Evolutionary conservation across 2,888 invertebrate species (phyloP), one percentile per base, ranked within the genome.

Genomic region (Oasisia sp.): DNA sequence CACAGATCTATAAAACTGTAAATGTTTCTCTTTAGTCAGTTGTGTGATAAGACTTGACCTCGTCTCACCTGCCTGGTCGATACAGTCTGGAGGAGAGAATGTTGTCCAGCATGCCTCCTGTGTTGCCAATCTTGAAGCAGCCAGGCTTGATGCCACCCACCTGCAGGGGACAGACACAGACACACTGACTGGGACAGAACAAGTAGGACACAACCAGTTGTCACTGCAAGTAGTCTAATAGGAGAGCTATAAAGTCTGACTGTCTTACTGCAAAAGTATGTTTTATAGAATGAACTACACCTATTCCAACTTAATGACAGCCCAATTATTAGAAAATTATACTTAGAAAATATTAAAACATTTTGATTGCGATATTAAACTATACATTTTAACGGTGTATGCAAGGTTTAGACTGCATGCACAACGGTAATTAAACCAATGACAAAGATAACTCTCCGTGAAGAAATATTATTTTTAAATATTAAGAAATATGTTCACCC

Each of bases 81-180:
- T 99, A 99, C 27, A 99, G 97, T 96, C 99, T 99, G 94, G 99
- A 99, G 95, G 99, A 98, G 0, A 99, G 97, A 94, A 99, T 99
- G 96, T 99, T 99, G 96, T 99, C 99, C 97, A 99, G 98, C 99
- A 99, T 99, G 93, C 99, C 99, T 27, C 99, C 99, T 0, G 99
- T 99, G 97, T 99, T 99, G 92, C 99, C 99, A 94, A 99, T 99
- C 97, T 99, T 99, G 97, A 99, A 99, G 96, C 99, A 99, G 0
- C 99, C 99, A 0, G 99, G 99, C 95, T 99, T 99, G 92, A 99
- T 98, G 7, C 99, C 99, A 91, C 99, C 99, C 89, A 99, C 97
- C 96, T 96, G 91, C 11, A 92, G 90, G 89, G 32, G 50, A 50
- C 50, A 91, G 19, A 92, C 14, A n/a, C 27, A 32, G 1, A 74